These are phyloP conservation scores for Nasonovia ribisnigri DNA, from an alignment of 2,888 invertebrate species.

Conservation along the genomic window DNA sequence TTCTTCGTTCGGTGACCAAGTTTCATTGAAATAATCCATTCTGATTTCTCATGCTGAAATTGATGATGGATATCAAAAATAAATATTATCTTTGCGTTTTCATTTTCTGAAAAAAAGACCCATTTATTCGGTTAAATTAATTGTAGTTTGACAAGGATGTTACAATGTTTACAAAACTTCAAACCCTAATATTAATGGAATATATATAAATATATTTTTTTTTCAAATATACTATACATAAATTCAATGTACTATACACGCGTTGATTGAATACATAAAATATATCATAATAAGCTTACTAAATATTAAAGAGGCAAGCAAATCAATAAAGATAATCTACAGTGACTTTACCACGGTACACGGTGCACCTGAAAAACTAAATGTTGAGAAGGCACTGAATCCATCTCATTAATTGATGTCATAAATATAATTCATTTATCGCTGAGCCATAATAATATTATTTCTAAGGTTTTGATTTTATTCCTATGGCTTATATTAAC, in stretches of 20 bases:
- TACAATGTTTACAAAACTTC: background rate
- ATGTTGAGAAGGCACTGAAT: background rate
- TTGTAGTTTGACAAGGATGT: background rate
- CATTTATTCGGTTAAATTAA: slow-evolving; percentile 5
- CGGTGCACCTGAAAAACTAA: background rate
- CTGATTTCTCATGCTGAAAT: slow-evolving; percentile 44
- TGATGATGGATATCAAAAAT: background rate
- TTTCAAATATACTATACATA: background rate
- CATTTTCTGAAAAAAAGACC: background rate
- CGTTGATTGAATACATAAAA: background rate
- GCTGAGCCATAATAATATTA: background rate
- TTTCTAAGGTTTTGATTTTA: background rate
- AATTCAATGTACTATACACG: background rate
- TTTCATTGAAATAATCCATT: slow-evolving; percentile 51
- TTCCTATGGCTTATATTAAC: background rate
- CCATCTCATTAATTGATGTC: background rate
- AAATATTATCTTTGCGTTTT: background rate
- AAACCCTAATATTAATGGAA: background rate
- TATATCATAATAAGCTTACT: background rate
- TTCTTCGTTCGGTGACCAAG: slow-evolving; percentile 52
- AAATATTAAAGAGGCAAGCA: background rate
- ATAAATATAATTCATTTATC: background rate
- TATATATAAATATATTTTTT: background rate
- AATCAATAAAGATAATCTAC: background rate
- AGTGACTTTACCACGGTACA: background rate